These are phyloP conservation scores for Adelognathus sp. DNA, from an alignment of 2,888 invertebrate genomes.

Conservation along the genomic window DNA sequence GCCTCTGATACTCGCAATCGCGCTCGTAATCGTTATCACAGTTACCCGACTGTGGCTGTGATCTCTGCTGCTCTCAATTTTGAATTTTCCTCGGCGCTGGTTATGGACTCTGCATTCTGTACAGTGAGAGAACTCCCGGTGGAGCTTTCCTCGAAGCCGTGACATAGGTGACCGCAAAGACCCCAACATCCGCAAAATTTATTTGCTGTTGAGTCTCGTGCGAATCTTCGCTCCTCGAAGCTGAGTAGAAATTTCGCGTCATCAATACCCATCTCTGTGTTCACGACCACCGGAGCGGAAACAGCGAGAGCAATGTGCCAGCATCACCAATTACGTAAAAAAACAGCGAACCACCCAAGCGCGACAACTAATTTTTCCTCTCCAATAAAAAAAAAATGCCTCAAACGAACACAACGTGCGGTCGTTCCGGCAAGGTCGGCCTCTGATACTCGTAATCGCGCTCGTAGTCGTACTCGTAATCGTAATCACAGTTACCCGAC, in stretches of 20 bases:
- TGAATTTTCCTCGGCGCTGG: conserved; percentile 39
- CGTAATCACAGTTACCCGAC: conserved; percentile 39
- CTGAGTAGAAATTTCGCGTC: too few relatives aligned
- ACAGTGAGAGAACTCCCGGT: conserved; percentile 75
- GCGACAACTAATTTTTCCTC: background rate
- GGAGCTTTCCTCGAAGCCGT: conserved; percentile 73
- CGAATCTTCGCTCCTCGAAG: conserved; percentile 18
- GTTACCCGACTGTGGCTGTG: too few relatives aligned
- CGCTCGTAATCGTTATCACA: too few relatives aligned
- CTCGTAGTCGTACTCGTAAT: conserved; percentile 74
- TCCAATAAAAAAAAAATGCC: background rate
- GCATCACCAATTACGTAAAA: background rate
- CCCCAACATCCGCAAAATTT: conserved; percentile 66
- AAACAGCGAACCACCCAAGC: background rate
- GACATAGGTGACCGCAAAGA: conserved; percentile 78
- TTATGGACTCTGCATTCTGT: conserved; percentile 71
- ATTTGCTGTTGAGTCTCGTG: conserved; percentile 33
- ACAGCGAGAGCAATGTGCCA: too few relatives aligned
- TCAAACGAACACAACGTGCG: conserved; percentile 79
- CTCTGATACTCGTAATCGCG: conserved; percentile 75
- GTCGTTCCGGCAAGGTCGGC: conserved; percentile 72
- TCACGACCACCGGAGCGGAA: too few relatives aligned
- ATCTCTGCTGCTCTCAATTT: conserved; percentile 19
- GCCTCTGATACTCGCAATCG: conserved; percentile 72
- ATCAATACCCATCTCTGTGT: too few relatives aligned